phyloP scores from a whole-genome alignment of 2,888 invertebrate genomes.

The Ophioninae sp. region DNA sequence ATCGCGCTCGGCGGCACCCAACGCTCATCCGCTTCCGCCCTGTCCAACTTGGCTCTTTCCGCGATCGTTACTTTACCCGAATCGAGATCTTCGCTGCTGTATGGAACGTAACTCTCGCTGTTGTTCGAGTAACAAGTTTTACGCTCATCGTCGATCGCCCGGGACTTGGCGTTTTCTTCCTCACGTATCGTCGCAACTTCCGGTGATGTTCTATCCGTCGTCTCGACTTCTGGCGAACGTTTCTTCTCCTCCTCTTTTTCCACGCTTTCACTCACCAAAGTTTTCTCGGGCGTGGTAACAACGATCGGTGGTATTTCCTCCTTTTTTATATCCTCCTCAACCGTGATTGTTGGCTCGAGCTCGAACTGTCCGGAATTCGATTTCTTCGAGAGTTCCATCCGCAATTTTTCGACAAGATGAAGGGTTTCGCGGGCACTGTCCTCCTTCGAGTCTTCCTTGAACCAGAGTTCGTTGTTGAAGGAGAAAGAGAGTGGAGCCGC shows the following conservation, averaged over 20 bases:
- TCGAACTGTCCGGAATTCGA: constrained; percentile 83
- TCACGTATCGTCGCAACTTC: constrained; percentile 52
- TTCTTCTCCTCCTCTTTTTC: background rate
- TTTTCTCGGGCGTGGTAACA: constrained; percentile 22
- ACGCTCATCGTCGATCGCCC: constrained; percentile 73
- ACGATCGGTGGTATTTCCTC: constrained; percentile 64
- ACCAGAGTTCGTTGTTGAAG: constrained; percentile 85
- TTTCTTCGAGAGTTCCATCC: constrained; percentile 88
- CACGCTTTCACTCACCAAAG: constrained; percentile 5
- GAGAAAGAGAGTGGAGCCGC: constrained; percentile 84
- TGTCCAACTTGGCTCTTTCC: constrained; percentile 80
- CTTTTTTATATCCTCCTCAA: constrained; percentile 75
- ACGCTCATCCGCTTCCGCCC: constrained; percentile 83
- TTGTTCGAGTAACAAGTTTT: constrained; percentile 74
- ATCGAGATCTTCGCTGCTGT: constrained; percentile 78
- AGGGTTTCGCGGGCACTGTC: constrained; percentile 92
- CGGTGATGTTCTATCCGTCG: constrained; percentile 37
- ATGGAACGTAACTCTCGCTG: constrained; percentile 72
- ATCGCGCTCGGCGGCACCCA: constrained; percentile 85
- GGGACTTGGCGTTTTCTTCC: constrained; percentile 58
- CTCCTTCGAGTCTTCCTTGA: constrained; percentile 91
- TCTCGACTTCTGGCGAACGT: constrained; percentile 56
- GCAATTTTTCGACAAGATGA: constrained; percentile 91
- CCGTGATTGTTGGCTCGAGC: constrained; percentile 79
- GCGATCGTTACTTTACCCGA: constrained; percentile 77